phyloP scores from a whole-genome alignment of 2,888 invertebrate species.

The Tryphoninae sp. region DNA sequence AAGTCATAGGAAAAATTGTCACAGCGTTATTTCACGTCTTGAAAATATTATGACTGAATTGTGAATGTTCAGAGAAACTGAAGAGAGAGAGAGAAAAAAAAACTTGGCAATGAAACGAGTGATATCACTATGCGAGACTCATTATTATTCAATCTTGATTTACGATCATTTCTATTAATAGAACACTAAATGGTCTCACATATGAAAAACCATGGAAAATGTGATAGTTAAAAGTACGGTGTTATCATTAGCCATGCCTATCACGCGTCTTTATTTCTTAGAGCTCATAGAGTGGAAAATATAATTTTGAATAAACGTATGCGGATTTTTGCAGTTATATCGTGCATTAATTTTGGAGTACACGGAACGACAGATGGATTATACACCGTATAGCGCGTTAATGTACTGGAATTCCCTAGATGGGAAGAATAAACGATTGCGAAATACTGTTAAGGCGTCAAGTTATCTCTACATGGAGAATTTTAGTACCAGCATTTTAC shows the following conservation, averaged over 20 bases:
- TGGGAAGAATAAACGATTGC: neutral
- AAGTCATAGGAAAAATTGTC: neutral
- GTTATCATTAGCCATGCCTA: conserved; percentile 32
- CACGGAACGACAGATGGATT: neutral
- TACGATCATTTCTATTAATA: conserved; percentile 67
- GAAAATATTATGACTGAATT: conserved; percentile 47
- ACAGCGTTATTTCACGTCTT: conserved; percentile 15
- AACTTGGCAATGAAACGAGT: conserved; percentile 65
- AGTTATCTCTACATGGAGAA: neutral
- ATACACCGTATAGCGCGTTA: neutral
- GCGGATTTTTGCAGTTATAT: neutral
- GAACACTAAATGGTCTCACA: conserved; percentile 60
- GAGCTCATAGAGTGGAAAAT: neutral
- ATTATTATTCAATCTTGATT: conserved; percentile 70
- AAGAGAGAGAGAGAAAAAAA: conserved; percentile 27
- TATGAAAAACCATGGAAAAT: conserved; percentile 58
- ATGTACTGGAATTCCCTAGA: neutral
- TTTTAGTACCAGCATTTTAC: neutral
- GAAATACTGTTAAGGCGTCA: neutral
- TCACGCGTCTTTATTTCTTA: neutral
- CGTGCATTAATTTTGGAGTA: neutral
- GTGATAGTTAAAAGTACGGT: conserved; percentile 30
- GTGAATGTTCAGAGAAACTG: conserved; percentile 45
- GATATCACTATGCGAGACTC: conserved; percentile 65
- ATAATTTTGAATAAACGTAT: neutral